Base-by-base conservation (phyloP, 2,888 invertebrate genomes). In the Leucophenga montana region DNA sequence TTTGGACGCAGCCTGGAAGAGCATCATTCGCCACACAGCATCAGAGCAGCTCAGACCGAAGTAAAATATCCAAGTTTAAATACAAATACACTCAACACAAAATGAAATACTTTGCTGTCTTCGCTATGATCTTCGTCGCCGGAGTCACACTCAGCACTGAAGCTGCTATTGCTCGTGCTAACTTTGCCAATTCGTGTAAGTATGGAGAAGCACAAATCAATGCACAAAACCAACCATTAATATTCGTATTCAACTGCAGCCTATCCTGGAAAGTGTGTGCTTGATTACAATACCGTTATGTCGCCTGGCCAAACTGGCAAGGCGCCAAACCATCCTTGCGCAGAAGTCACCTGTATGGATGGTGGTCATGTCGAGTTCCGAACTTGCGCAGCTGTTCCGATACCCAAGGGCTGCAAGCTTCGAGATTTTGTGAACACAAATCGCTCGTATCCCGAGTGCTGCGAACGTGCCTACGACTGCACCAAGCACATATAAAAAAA, bases 351-450 rank as follows among this genome's bases (percentile, higher is more conserved):
- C 1, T 86, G 86, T 69, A 33, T 83, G 72, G 77, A 78, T 0
- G 72, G 77, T 27, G 78, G 85, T 3, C 53, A 64, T 20, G 84
- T 73, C 1, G 80, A 80, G 68, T 80, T 84, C 66, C 76, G 67
- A 33, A 86, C 86, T 9, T 86, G 86, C 68, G 5, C 65, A 1
- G 80, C 86, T 2, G 78, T 81, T 22, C 79, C 86, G 6, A 85
- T 85, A 64, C 87, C 84, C 20, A 82, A 79, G 72, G 86, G 86
- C 66, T 86, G 86, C 76, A 86, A 84, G 74, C 72, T 70, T 72
- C 87, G 86, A 22, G 85, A 85, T 66, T 86, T 87, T 72, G 79
- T 80, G 50, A 78, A 87, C 73, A 78, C 69, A n/a, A 78, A 87
- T 20, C 86, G 85, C 33, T 11, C 18, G 1, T 86, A 67, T 71